Conservation (phyloP, 2,888 invertebrate genomes). For the Dascillus cervinus region DNA sequence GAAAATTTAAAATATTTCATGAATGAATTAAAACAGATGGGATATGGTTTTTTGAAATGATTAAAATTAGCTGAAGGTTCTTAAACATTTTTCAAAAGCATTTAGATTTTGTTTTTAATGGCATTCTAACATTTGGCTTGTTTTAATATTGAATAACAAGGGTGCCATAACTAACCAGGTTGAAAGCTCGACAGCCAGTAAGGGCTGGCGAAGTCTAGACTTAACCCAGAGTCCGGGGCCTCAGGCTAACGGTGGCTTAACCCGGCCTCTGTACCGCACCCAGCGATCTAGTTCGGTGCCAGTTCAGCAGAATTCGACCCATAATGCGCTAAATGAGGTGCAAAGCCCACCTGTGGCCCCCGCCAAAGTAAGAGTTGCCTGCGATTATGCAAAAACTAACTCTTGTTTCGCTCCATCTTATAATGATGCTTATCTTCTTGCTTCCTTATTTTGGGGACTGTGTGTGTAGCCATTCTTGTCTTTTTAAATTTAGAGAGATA, state of each 20-base stretch:
- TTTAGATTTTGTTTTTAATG: too few species aligned
- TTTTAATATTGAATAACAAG: too few species aligned
- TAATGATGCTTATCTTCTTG: slow-evolving; percentile 15
- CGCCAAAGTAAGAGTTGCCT: slow-evolving; percentile 38
- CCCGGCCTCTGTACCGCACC: slow-evolving; percentile 51
- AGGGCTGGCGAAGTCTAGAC: slow-evolving; percentile 49
- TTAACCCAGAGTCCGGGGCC: slow-evolving; percentile 36
- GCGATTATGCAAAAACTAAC: slow-evolving; percentile 16
- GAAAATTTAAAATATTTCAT: too few species aligned
- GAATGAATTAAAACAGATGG: too few species aligned
- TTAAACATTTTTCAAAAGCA: too few species aligned
- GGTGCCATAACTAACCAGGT: slow-evolving; percentile 31
- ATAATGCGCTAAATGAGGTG: slow-evolving; percentile 19
- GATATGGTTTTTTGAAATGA: too few species aligned
- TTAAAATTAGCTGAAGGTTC: too few species aligned
- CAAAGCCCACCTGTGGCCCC: slow-evolving; percentile 32
- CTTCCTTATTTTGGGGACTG: not conserved
- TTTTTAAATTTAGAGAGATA: slow-evolving; percentile 13
- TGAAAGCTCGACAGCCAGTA: slow-evolving; percentile 38
- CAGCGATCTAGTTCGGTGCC: slow-evolving; percentile 60
- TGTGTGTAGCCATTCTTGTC: slow-evolving; percentile 3
- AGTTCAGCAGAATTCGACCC: slow-evolving; percentile 33
- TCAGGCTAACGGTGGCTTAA: slow-evolving; percentile 34
- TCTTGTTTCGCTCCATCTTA: slow-evolving; percentile 17
- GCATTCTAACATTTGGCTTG: too few species aligned